Evolutionary conservation across 2,113 vertebrate species (phyloP).

Genomic region (Perccottus glenii): DNA sequence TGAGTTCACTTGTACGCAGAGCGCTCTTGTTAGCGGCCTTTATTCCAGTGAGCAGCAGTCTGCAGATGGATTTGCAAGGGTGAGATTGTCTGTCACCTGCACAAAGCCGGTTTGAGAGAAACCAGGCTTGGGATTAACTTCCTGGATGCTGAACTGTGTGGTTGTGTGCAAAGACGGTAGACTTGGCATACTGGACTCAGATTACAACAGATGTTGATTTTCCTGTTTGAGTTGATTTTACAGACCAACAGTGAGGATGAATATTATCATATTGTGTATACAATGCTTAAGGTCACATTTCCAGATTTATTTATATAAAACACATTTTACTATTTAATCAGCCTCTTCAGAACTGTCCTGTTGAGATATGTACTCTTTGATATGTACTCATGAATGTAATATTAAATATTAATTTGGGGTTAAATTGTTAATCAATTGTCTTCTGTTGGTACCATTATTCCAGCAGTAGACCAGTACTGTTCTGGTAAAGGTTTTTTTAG

Average conservation of each 20-base stretch:
- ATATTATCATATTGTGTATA: conserved; percentile 11
- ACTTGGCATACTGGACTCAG: conserved; percentile 43
- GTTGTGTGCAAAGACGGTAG: conserved; percentile 47
- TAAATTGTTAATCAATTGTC: too few species aligned
- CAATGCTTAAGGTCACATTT: background rate
- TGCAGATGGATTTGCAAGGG: conserved; percentile 31
- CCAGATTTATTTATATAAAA: too few species aligned
- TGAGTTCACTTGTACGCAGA: conserved; percentile 60
- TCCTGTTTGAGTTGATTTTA: conserved; percentile 32
- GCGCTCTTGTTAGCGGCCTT: conserved; percentile 64
- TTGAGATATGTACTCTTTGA: too few species aligned
- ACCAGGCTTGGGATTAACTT: conserved; percentile 60
- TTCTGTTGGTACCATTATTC: too few species aligned
- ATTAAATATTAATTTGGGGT: too few species aligned
- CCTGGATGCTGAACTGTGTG: conserved; percentile 55
- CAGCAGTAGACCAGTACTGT: too few species aligned
- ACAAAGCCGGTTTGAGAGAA: conserved; percentile 57
- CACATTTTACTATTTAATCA: too few species aligned
- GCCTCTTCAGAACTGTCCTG: too few species aligned
- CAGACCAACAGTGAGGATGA: conserved; percentile 1
- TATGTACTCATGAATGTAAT: too few species aligned
- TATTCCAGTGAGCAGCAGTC: conserved; percentile 36
- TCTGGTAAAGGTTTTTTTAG: too few species aligned
- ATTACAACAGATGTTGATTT: conserved; percentile 62
- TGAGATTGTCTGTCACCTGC: conserved; percentile 60